phyloP scores from a whole-genome alignment of 2,888 invertebrate genomes.

The Athripsodes cinereus region DNA sequence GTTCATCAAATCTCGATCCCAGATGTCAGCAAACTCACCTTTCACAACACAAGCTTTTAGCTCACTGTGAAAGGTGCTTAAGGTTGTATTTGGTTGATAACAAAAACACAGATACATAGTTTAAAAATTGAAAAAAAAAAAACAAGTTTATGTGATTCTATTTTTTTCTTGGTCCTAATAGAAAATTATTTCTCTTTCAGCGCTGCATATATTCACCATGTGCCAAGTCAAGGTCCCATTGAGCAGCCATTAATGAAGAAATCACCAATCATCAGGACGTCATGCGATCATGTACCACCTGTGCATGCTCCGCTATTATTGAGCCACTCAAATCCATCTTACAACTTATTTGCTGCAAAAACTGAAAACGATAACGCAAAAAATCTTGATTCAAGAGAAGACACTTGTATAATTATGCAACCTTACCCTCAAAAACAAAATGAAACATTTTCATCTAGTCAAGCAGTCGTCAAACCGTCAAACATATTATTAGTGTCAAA shows the following conservation, averaged over 20 bases:
- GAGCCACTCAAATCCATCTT: constrained; percentile 9
- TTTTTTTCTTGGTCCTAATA: no score
- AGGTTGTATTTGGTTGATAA: no score
- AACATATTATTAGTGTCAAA: constrained; percentile 9
- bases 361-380: constrained; percentile 15
- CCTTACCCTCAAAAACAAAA: constrained; percentile 14
- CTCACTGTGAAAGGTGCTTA: no score
- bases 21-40: no score
- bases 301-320: constrained; percentile 18
- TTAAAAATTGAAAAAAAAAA: no score
- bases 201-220: constrained; percentile 23
- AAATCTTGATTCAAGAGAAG: constrained; percentile 4
- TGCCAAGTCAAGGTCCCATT: constrained; percentile 14
- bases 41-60: no score
- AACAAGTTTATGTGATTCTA: no score
- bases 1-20: no score
- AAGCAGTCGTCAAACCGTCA: constrained; percentile 13
- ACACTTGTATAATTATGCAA: constrained; percentile 18
- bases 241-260: constrained; percentile 27
- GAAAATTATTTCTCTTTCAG: constrained; percentile 19
- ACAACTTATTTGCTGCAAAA: constrained; percentile 9
- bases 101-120: no score
- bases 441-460: constrained; percentile 17
- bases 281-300: constrained; percentile 2
- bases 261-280: background rate